Percentiles rank a stretch among this genome's conserved stretches.
phyloP scores from a whole-genome alignment of 2,113 vertebrate species.

The Tetraodon nigroviridis region DNA sequence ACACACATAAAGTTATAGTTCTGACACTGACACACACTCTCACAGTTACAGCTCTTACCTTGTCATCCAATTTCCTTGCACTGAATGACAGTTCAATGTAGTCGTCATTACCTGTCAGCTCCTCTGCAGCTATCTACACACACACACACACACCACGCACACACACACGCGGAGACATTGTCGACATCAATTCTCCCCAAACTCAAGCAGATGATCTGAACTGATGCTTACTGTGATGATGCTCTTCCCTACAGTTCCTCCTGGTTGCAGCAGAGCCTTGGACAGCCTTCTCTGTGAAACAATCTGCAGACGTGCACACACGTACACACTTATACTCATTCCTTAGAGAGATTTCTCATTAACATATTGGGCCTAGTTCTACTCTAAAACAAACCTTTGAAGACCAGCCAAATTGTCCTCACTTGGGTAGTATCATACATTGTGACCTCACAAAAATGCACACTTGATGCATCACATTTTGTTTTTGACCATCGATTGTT shows the following conservation, averaged over 20 bases:
- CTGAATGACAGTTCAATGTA: conserved; percentile 96
- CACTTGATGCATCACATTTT: no score
- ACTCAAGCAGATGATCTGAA: no score
- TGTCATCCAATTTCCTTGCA: conserved; percentile 95
- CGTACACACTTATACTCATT: conserved; percentile 4
- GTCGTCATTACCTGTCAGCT: conserved; percentile 94
- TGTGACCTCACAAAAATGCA: no score
- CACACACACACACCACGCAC: conserved; percentile 10
- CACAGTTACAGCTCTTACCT: conserved; percentile 1
- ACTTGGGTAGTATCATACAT: no score
- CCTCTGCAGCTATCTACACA: conserved; percentile 88
- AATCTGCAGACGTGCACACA: conserved; percentile 74
- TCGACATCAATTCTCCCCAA: no score
- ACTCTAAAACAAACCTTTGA: no score
- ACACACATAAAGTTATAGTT: not conserved
- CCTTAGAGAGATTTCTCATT: not conserved
- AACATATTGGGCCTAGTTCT: no score
- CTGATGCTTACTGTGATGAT: conserved; percentile 86
- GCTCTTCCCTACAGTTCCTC: conserved; percentile 89
- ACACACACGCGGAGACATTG: no score
- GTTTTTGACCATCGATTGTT: no score
- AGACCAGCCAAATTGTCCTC: no score
- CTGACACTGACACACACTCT: conserved; percentile 1
- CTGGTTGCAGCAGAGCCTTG: conserved; percentile 90
- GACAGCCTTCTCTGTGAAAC: conserved; percentile 95